Percentiles rank a stretch among this genome's conserved stretches.
These are phyloP conservation scores for Scytalopus superciliaris DNA, from an alignment of 2,113 vertebrate species.

Conservation along the genomic window DNA sequence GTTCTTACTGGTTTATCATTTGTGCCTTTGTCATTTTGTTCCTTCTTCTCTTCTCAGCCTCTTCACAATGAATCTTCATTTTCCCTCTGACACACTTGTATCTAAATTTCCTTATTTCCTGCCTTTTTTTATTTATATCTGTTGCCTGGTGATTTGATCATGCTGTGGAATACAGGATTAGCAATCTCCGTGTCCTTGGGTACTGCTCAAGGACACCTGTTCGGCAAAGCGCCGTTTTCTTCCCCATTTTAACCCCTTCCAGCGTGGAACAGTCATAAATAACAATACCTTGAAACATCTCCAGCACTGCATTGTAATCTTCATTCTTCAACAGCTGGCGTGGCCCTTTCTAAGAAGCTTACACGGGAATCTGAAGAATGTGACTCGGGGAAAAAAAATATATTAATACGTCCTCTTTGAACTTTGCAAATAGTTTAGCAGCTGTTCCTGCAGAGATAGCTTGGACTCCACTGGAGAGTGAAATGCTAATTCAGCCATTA, in stretches of 20 bases:
- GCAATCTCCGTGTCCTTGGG: conserved; percentile 89
- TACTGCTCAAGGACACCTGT: conserved; percentile 93
- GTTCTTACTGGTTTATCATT: conserved; percentile 64
- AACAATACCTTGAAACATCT: not conserved
- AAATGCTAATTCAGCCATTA: conserved; percentile 61
- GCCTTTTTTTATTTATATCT: conserved; percentile 95
- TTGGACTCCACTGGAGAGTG: conserved; percentile 5
- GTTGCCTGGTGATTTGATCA: conserved; percentile 95
- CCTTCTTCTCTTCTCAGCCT: conserved; percentile 70
- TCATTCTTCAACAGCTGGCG: conserved; percentile 57
- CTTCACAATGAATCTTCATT: conserved; percentile 97
- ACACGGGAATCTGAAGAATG: conserved; percentile 53
- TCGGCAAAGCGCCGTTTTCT: conserved; percentile 75
- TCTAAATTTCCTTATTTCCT: conserved; percentile 95
- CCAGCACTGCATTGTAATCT: conserved; percentile 10
- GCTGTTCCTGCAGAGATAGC: conserved; percentile 65
- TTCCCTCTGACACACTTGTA: conserved; percentile 91
- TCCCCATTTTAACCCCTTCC: conserved; percentile 78
- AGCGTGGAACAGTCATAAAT: not conserved
- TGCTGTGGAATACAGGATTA: conserved; percentile 94
- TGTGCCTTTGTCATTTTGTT: conserved; percentile 68
- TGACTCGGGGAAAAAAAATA: not conserved
- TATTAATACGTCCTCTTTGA: conserved; percentile 51
- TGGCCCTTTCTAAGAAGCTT: conserved; percentile 63
- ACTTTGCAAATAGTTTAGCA: conserved; percentile 68